Evolutionary conservation across 2,888 invertebrate species (phyloP), one percentile per base, ranked within the genome.

Genomic region (Pseudococcus longispinus): DNA sequence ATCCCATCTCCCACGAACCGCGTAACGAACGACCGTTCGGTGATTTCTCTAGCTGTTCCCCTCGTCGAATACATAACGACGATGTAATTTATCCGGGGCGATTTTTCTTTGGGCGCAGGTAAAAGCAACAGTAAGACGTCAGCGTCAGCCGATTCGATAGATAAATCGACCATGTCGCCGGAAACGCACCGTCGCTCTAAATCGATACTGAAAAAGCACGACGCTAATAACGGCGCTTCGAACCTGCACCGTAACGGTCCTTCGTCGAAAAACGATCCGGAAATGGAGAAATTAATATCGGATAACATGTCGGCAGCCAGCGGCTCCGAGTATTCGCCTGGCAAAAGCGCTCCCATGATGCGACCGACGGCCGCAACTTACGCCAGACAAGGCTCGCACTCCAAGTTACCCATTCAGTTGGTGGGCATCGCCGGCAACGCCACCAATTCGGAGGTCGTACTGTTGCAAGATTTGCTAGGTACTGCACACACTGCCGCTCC

Each of bases 131-230:
- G 93, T 90, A 94, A 94, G 91, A 93, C 94, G 89, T 94, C 94
- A 88, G 91, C 94, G 88, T 94, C 94, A 82, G 93, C 93, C 89
- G 94, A 94, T 90, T 94, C 94, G 88, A 93, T 94, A 89, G 94
- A 94, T 91, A 44, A 29, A 92, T 91, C 92, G 46, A 93, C 93
- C 89, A 93, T 94, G 70, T 93, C 93, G 90, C 91, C 93, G 89
- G 94, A 94, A 89, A 92, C 93, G 88, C 93, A 94, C 89, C 92
- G 94, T 51, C 92, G 94, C 89, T 94, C 95, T 88, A 95, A 94
- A 90, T 95, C 95, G 88, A 95, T 95, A 90, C 91, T 95, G 89
- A 95, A 95, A 91, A 95, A 95, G 91, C 94, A 95, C 83, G 88
- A 88, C 89, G 91, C 91, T 15, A 83, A 87, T 70, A 87, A 42